Conservation (phyloP, 1,140 invertebrate genomes). For the Thaumatotibia leucotreta region DNA sequence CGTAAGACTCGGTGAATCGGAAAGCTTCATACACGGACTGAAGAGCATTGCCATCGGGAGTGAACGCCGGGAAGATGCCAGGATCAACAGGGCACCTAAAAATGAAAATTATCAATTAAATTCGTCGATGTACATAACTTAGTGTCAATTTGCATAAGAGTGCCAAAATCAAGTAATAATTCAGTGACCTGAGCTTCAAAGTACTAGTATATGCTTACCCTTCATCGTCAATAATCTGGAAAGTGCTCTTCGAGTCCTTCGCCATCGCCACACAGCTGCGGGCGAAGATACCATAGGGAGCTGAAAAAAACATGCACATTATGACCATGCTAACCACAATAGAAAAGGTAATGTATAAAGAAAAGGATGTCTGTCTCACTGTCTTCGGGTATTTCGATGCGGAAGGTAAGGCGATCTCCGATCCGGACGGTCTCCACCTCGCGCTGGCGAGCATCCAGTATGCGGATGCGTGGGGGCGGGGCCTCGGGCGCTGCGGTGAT, state of each 20-base stretch:
- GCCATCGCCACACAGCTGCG: conserved; percentile 97
- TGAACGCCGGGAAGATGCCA: conserved; percentile 94
- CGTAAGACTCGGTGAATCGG: conserved; percentile 96
- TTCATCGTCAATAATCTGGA: conserved; percentile 97
- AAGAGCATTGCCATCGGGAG: conserved; percentile 90
- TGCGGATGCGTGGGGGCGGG: conserved; percentile 94
- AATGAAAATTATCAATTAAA: conserved; percentile 19
- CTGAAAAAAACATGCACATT: conserved; percentile 74
- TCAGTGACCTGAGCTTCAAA: too few relatives aligned
- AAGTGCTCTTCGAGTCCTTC: conserved; percentile 96
- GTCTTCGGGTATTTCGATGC: conserved; percentile 96
- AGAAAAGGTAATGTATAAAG: conserved; percentile 12
- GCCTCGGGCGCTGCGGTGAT: conserved; percentile 96
- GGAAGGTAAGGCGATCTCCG: conserved; percentile 95
- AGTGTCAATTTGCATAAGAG: neutral
- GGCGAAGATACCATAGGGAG: conserved; percentile 96
- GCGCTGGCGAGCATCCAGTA: conserved; percentile 88
- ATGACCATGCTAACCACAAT: conserved; percentile 2
- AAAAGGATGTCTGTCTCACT: conserved; percentile 81
- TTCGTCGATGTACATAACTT: neutral
- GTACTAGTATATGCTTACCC: too few relatives aligned
- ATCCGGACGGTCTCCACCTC: conserved; percentile 97
- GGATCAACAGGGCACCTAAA: conserved; percentile 93
- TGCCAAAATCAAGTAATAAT: too few relatives aligned
- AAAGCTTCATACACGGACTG: conserved; percentile 96